A percentile compares a stretch with the other conserved stretches of the same genome.
phyloP scores from a whole-genome alignment of 1,140 invertebrate species.

The Heliconius hermathena region DNA sequence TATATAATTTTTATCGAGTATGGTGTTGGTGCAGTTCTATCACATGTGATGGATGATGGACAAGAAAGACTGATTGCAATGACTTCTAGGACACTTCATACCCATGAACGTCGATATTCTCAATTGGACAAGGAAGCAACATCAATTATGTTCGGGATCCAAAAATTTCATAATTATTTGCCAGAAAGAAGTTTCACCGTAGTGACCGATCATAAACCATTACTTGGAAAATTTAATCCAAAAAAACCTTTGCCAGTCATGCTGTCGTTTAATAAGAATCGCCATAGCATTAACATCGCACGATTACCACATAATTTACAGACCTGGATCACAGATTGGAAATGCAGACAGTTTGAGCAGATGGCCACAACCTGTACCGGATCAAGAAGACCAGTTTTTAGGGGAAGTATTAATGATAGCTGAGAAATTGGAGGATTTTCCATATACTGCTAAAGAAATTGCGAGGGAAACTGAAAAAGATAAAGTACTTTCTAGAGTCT shows the following conservation, averaged over 20 bases:
- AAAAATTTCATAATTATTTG: no score
- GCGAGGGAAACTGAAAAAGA: conserved; percentile 40
- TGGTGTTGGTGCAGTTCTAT: conserved; percentile 26
- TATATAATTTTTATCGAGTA: conserved; percentile 60
- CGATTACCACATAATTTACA: conserved; percentile 11
- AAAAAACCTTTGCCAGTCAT: no score
- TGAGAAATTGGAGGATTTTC: conserved; percentile 10
- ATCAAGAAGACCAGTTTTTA: conserved; percentile 35
- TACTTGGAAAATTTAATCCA: no score
- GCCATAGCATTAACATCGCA: conserved; percentile 17
- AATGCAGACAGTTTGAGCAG: conserved; percentile 35
- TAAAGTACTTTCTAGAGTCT: conserved; percentile 30
- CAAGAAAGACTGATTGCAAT: no score
- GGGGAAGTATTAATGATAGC: conserved; percentile 41
- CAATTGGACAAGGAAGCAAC: no score
- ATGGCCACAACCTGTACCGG: conserved; percentile 41
- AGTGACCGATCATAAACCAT: no score
- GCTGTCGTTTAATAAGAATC: conserved; percentile 6
- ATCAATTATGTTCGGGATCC: no score
- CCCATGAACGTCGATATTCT: no score
- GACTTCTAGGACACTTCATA: no score
- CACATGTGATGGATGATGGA: no score
- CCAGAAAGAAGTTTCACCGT: no score
- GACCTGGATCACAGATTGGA: conserved; percentile 11
- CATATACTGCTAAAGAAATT: background rate